Evolutionary conservation across 2,797 vertebrate species (phyloP).

Genomic region (Sebastolobus altivelis): DNA sequence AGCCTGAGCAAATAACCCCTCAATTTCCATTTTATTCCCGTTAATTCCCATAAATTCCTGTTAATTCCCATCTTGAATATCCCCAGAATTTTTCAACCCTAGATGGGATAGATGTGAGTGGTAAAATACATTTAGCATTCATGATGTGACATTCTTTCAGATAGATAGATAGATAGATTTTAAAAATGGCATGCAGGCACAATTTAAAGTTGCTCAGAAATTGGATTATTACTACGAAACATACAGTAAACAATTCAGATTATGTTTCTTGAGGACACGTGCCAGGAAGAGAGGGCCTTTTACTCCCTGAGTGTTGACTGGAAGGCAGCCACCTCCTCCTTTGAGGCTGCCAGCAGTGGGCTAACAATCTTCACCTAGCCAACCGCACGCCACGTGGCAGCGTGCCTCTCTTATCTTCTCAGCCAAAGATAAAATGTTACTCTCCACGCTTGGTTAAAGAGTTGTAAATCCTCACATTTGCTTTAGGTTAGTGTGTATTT

Average conservation of each 20-base stretch:
- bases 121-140: conserved; percentile 3
- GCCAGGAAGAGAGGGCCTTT: not conserved
- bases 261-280: conserved; percentile 7
- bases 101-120: not conserved
- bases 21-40: not conserved
- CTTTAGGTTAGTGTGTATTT: not conserved
- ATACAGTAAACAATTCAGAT: not conserved
- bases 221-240: not conserved
- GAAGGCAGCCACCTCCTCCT: conserved; percentile 29
- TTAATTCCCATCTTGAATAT: not conserved
- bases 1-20: not conserved
- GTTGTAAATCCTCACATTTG: conserved; percentile 10
- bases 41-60: not conserved
- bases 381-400: conserved; percentile 36
- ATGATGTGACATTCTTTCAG: not conserved
- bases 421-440: conserved; percentile 28
- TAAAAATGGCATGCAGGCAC: not conserved
- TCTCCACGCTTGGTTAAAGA: not conserved
- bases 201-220: not conserved
- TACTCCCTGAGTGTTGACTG: conserved; percentile 32
- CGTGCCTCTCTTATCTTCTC: conserved; percentile 22
- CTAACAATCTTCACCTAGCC: conserved; percentile 44
- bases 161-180: not conserved
- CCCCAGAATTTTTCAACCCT: not conserved
- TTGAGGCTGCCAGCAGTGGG: conserved; percentile 25